Base-by-base conservation (phyloP, 2,113 vertebrate species). In the Antennarius striatus region DNA sequence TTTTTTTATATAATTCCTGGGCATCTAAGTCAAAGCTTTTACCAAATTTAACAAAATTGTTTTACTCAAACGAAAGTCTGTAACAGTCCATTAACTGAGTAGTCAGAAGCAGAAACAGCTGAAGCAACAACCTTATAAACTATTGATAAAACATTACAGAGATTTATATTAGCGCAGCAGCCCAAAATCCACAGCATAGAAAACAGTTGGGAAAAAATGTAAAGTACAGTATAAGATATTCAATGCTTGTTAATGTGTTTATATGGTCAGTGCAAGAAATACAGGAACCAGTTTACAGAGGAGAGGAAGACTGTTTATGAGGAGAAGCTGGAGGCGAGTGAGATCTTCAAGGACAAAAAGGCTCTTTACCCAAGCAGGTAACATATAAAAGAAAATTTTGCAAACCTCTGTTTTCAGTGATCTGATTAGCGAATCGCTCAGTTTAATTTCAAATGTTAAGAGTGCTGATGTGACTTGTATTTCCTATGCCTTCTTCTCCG, bases 311-410 rank as follows among this genome's bases (percentile, higher is more conserved):
- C 95, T 0, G 91, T 98, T 74, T 99, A 94, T 61, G 95, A 98
- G 82, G 98, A 99, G 88, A 99, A 99, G 81, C 93, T 99, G 80
- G 95, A 96, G 91, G 97, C 98, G 46, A 99, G 98, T 16, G 93
- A 98, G 87, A 93, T 99, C 85, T 99, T 99, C 91, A 98, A 98
- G 88, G 95, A 97, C 87, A 98, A 96, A 84, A 99, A 99, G 86
- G 93, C 96, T 74, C 93, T 98, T 49, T 99, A 99, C 82, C 94
- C 96, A 22, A 95, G 94, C 91, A 99, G 97, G 98, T 87, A 63
- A 10, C 17, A 8, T 15, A 10, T 70, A 16, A 47, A n/a, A 61
- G 28, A 10, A 42, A 14, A 53, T 53, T 29, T 36, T 10, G 28
- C 6, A 15, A 17, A 47, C 11, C 5, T 51, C 10, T 36, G 13